Evolutionary conservation across 2,113 vertebrate genomes (phyloP).

Genomic region (Cyphomyrus plagiostoma): DNA sequence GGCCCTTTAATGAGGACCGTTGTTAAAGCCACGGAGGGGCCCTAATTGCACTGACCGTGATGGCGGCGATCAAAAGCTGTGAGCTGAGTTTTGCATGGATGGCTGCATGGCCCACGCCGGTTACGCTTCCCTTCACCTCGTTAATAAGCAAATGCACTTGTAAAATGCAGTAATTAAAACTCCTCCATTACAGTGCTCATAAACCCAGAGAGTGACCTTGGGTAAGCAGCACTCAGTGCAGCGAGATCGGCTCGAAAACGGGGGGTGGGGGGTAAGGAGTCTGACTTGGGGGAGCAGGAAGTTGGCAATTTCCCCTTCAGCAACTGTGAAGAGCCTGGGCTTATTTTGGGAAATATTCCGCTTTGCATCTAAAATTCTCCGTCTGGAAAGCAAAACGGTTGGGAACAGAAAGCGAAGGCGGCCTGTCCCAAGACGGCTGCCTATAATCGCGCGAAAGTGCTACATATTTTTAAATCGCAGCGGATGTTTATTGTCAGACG

Average conservation of each 20-base stretch:
- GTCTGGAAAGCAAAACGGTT: neutral
- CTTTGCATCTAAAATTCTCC: neutral
- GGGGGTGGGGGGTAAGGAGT: neutral
- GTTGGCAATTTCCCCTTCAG: neutral
- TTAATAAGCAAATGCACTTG: constrained; percentile 16
- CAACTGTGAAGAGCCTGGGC: neutral
- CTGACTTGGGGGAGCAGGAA: neutral
- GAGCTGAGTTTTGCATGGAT: neutral
- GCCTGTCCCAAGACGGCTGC: neutral
- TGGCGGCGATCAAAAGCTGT: neutral
- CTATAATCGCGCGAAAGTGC: neutral
- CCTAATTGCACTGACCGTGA: constrained; percentile 9
- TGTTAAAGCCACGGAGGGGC: neutral
- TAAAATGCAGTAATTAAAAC: constrained; percentile 15
- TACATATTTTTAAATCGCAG: neutral
- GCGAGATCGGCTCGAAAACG: neutral
- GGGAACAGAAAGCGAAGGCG: neutral
- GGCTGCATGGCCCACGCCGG: too few species aligned
- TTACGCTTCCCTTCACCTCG: neutral
- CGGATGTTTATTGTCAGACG: neutral
- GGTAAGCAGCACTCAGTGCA: neutral
- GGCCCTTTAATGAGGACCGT: neutral
- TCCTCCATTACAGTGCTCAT: neutral
- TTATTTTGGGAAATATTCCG: neutral
- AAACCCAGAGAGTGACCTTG: constrained; percentile 10